Percentiles rank a stretch among this genome's conserved stretches.
Evolutionary conservation across 2,888 invertebrate species (phyloP).

Genomic region (Patella caerulea): DNA sequence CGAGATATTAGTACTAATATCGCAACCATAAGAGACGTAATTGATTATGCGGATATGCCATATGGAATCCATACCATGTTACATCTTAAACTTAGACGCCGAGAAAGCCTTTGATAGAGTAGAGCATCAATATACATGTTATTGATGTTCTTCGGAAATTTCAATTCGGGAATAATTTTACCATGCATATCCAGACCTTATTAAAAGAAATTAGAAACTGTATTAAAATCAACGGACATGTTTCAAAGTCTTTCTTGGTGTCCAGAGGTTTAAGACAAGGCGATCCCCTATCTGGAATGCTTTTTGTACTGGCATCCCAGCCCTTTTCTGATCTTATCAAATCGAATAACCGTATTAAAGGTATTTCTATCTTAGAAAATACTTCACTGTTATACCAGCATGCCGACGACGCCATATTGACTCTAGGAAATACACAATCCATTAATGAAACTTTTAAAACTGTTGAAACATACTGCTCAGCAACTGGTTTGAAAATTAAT

Average conservation of each 20-base stretch:
- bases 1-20: constrained; percentile 43
- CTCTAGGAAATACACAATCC: not conserved
- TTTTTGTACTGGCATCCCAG: not conserved
- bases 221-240: too few relatives aligned
- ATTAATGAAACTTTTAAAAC: too few relatives aligned
- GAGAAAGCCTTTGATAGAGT: too few relatives aligned
- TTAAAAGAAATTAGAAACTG: too few relatives aligned
- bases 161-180: too few relatives aligned
- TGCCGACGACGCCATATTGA: not conserved
- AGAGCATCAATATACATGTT: too few relatives aligned
- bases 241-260: too few relatives aligned
- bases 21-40: constrained; percentile 37
- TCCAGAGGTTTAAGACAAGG: not conserved
- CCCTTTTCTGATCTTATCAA: not conserved
- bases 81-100: too few relatives aligned
- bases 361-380: not conserved
- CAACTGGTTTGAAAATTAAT: not conserved
- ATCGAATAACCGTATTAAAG: not conserved
- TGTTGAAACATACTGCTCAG: not conserved
- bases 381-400: constrained; percentile 2
- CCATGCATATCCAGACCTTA: too few relatives aligned
- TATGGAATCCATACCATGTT: too few relatives aligned
- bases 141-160: too few relatives aligned
- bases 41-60: constrained; percentile 38
- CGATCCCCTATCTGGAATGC: not conserved